Conservation (phyloP, 2,113 vertebrate genomes). For the Hirundichthys speculiger region DNA sequence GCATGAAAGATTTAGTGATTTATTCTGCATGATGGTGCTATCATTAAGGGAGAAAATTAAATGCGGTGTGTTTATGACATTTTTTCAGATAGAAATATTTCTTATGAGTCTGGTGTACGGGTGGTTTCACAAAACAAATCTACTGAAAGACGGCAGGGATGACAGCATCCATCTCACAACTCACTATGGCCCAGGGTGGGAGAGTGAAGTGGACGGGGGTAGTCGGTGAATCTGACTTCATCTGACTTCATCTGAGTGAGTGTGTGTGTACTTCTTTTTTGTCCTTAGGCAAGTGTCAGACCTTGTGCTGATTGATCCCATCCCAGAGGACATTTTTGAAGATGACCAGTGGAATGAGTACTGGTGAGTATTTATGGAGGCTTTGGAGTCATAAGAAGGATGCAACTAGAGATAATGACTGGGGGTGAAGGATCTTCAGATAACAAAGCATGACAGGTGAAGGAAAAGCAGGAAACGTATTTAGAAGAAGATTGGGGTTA, state of each 20-base stretch:
- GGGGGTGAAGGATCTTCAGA: neutral
- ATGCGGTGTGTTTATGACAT: slow-evolving; percentile 50
- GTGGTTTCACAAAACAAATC: slow-evolving; percentile 42
- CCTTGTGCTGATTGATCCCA: slow-evolving; percentile 84
- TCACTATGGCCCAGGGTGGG: slow-evolving; percentile 46
- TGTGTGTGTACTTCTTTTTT: slow-evolving; percentile 53
- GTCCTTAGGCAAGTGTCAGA: slow-evolving; percentile 83
- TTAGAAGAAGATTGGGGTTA: too few relatives aligned
- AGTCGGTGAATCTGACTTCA: slow-evolving; percentile 45
- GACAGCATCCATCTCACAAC: slow-evolving; percentile 43
- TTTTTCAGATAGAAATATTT: slow-evolving; percentile 63
- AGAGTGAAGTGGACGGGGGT: slow-evolving; percentile 36
- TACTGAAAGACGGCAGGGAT: slow-evolving; percentile 25
- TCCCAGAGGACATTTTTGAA: slow-evolving; percentile 83
- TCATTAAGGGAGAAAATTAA: slow-evolving; percentile 64
- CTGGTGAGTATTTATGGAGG: slow-evolving; percentile 78
- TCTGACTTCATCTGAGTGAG: slow-evolving; percentile 29
- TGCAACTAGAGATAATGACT: neutral
- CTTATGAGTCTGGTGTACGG: slow-evolving; percentile 24
- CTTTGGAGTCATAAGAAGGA: slow-evolving; percentile 3
- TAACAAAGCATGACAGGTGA: neutral
- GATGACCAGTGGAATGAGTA: slow-evolving; percentile 79
- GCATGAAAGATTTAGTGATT: slow-evolving; percentile 71
- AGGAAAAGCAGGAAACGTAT: neutral
- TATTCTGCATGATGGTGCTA: slow-evolving; percentile 55